These are phyloP conservation scores for Smutsia gigantea DNA, from an alignment of 2,797 vertebrate genomes.

Conservation along the genomic window DNA sequence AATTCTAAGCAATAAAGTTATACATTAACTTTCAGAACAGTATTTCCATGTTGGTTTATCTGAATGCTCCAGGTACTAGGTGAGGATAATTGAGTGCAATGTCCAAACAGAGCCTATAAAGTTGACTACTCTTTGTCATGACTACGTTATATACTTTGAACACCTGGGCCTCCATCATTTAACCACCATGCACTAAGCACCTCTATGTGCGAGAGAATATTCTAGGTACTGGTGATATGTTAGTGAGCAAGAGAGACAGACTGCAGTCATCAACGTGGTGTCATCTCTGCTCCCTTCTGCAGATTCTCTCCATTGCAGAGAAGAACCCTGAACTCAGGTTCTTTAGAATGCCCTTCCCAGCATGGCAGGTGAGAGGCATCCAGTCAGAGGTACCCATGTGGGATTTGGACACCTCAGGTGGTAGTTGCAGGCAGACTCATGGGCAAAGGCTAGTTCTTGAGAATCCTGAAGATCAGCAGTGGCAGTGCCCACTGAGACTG, in stretches of 20 bases:
- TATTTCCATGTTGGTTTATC: slow-evolving; percentile 28
- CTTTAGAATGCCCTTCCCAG: background rate
- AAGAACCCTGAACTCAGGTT: background rate
- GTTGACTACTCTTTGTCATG: background rate
- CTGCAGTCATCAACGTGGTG: background rate
- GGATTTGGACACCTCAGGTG: background rate
- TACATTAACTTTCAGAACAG: slow-evolving; percentile 43
- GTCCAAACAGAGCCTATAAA: slow-evolving; percentile 34
- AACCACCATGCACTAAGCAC: background rate
- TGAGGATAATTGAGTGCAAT: slow-evolving; percentile 45
- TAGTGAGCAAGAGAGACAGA: background rate
- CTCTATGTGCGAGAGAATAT: background rate
- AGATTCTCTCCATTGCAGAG: background rate
- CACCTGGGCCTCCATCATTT: background rate
- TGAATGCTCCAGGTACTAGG: background rate
- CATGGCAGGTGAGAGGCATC: background rate
- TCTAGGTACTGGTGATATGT: background rate
- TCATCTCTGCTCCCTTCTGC: background rate
- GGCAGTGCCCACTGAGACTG: background rate
- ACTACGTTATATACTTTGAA: background rate
- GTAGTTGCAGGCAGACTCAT: background rate
- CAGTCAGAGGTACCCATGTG: background rate
- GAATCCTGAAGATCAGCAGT: background rate
- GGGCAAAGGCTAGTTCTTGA: background rate
- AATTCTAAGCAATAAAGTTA: slow-evolving; percentile 65